phyloP scores from a whole-genome alignment of 2,888 invertebrate genomes.

The Stratiomys singularior region DNA sequence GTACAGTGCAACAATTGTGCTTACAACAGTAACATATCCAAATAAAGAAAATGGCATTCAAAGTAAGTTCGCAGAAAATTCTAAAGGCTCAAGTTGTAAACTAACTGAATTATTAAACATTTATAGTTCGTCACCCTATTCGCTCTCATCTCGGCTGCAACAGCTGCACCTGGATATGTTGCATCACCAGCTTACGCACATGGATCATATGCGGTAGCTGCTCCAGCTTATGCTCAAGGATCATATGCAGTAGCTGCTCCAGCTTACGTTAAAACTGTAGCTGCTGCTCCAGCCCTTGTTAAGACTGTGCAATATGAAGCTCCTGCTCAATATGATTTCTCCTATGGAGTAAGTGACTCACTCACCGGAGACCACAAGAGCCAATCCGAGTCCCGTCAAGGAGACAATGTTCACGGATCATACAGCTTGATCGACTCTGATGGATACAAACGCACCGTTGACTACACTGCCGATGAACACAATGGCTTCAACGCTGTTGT shows the following conservation, averaged over 20 bases:
- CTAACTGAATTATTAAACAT: conserved; percentile 30
- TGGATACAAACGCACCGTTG: conserved; percentile 68
- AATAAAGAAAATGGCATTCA: conserved; percentile 40
- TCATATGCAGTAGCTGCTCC: conserved; percentile 40
- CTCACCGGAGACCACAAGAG: conserved; percentile 68
- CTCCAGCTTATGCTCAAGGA: conserved; percentile 35
- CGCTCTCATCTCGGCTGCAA: conserved; percentile 57
- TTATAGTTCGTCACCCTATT: conserved; percentile 60
- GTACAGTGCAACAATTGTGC: conserved; percentile 1
- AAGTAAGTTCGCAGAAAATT: conserved; percentile 12
- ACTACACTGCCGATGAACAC: conserved; percentile 68
- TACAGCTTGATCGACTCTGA: conserved; percentile 69
- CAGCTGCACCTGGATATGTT: conserved; percentile 51
- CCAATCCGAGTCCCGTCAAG: conserved; percentile 68
- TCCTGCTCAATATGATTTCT: conserved; percentile 66
- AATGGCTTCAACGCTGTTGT: conserved; percentile 70
- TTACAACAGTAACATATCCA: neutral
- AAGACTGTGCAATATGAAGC: conserved; percentile 58
- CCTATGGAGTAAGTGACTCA: conserved; percentile 67
- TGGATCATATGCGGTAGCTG: conserved; percentile 18
- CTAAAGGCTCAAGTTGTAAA: neutral
- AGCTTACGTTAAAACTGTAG: conserved; percentile 42
- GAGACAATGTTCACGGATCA: conserved; percentile 68
- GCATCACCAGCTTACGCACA: neutral
- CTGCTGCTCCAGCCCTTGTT: conserved; percentile 46